Base-by-base conservation (phyloP, 2,113 vertebrate species). In the Spea multiplicata region DNA sequence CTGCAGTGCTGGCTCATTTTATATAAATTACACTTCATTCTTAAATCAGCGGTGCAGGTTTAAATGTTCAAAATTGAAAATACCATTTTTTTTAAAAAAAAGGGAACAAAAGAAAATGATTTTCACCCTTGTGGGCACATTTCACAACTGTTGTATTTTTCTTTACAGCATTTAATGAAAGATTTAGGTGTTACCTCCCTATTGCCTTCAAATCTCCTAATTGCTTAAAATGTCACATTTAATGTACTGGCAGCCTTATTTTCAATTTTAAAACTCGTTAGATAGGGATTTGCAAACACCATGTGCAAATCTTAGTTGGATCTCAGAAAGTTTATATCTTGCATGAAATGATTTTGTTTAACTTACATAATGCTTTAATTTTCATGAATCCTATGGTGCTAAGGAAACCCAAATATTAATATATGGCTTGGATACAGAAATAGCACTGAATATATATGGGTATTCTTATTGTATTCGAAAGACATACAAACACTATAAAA, bases 11-110 rank as follows among this genome's bases (percentile, higher is more conserved):
- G 65, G 44, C 59, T 65, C 76, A 71, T 65, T 71, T 71, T 71
- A 71, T 78, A 78, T 71, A 71, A 78, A 78, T 71, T 52, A 78
- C 68, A 68, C 57, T 64, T 71, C 67, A 78, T 62, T 71, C 67
- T 68, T 71, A 71, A 50, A 78, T 64, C 57, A 53, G 44, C 59
- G 52, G 55, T 71, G 17, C 47, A 46, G 68, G 9, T 50, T 64
- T 52, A 78, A 68, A 64, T 71, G 67, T 52, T 66, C 12, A 66
- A 75, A 64, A 65, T 66, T 75, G 73, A 66, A 55, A 67, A 75
- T 75, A 55, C 52, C n/a, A 75, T 75, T 45, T 30, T 30, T 30
- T 77, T 50, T 61, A 57, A 46, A 77, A 46, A 77, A 64, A 13
- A 67, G 12, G 55, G 67, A 78, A 78, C 16, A 71, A 78, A 65